Evolutionary conservation across 2,888 invertebrate species (phyloP).

Genomic region (Netelia inedita): DNA sequence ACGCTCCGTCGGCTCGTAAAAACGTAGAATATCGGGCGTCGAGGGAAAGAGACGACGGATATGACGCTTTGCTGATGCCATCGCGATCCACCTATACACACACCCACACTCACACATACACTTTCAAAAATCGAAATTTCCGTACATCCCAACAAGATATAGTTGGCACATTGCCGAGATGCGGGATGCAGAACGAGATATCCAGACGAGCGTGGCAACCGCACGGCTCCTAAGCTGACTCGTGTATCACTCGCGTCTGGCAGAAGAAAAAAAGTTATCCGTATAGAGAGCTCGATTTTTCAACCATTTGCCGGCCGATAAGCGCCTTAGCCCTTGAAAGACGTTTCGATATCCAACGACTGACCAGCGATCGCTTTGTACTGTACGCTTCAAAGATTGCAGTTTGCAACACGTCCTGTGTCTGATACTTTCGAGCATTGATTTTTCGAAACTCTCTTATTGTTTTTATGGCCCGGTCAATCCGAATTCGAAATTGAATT

Average conservation of each 20-base stretch:
- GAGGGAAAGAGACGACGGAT: slow-evolving; percentile 49
- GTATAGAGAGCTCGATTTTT: neutral
- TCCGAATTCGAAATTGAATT: too few relatives aligned
- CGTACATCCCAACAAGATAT: slow-evolving; percentile 51
- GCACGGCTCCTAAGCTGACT: slow-evolving; percentile 52
- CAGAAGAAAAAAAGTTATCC: slow-evolving; percentile 4
- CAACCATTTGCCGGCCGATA: slow-evolving; percentile 18
- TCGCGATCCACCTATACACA: slow-evolving; percentile 25
- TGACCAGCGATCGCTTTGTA: neutral
- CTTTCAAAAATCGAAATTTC: slow-evolving; percentile 63
- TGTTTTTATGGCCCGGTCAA: too few relatives aligned
- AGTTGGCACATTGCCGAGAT: slow-evolving; percentile 62
- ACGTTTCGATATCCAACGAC: neutral
- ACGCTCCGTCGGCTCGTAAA: slow-evolving; percentile 65
- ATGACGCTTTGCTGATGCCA: slow-evolving; percentile 51
- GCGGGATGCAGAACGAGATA: slow-evolving; percentile 41
- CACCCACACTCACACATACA: slow-evolving; percentile 6
- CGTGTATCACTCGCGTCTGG: slow-evolving; percentile 51
- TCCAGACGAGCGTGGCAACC: slow-evolving; percentile 52
- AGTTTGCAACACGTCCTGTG: too few relatives aligned
- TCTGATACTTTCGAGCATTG: too few relatives aligned
- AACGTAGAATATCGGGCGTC: slow-evolving; percentile 64
- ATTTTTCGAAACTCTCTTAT: too few relatives aligned
- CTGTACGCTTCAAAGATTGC: neutral
- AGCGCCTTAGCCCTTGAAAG: neutral